Conservation (phyloP, 2,888 invertebrate species). For the Aspidapion aeneum region DNA sequence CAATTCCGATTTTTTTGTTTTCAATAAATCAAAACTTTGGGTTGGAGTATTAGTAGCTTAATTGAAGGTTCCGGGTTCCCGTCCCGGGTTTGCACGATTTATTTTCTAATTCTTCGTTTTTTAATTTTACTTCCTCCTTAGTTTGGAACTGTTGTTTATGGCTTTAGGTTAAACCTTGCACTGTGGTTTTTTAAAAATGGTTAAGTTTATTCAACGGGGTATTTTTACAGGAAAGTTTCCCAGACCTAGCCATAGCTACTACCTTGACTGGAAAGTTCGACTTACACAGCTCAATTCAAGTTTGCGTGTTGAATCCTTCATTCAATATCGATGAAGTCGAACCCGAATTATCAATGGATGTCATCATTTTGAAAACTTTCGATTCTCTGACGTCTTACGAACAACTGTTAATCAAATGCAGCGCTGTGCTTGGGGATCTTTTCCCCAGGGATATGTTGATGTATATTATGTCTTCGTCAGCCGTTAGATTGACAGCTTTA, state of each 20-base stretch:
- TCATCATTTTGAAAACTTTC: constrained; percentile 59
- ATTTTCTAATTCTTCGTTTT: no score
- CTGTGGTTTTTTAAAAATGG: no score
- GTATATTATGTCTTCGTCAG: constrained; percentile 52
- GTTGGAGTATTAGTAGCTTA: no score
- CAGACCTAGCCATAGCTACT: constrained; percentile 29
- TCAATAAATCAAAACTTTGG: no score
- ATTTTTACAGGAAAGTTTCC: constrained; percentile 32
- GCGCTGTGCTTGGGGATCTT: constrained; percentile 60
- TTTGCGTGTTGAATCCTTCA: constrained; percentile 51
- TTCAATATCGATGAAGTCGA: constrained; percentile 53
- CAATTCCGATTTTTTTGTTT: no score
- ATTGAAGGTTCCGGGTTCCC: no score
- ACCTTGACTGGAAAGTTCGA: constrained; percentile 27
- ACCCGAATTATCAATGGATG: constrained; percentile 56
- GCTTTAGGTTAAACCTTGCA: no score
- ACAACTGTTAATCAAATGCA: constrained; percentile 62
- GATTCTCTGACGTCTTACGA: constrained; percentile 62
- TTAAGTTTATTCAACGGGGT: no score
- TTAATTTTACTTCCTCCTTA: no score
- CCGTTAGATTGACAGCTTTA: constrained; percentile 50
- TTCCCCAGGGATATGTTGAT: constrained; percentile 59
- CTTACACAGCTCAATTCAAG: constrained; percentile 38
- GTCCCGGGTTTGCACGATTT: no score
- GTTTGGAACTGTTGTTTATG: no score